Conservation (phyloP, 1,140 invertebrate species). For the Trypoxylus dichotomus region DNA sequence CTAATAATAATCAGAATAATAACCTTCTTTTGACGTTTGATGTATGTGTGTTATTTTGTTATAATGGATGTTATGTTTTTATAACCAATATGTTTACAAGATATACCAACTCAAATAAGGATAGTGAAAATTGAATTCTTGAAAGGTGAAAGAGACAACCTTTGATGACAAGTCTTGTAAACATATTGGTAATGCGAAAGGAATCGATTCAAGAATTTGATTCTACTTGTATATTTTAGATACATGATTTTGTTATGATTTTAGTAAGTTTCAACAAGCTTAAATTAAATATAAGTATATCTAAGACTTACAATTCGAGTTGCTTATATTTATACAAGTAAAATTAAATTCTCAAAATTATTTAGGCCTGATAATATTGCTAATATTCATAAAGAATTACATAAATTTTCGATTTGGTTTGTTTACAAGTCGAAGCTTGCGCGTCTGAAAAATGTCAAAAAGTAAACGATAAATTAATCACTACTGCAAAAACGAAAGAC, state of each 20-base stretch:
- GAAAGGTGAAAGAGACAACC: conserved; percentile 23
- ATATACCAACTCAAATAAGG: conserved; percentile 4
- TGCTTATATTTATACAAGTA: not conserved
- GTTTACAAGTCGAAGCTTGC: not conserved
- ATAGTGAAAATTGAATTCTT: not conserved
- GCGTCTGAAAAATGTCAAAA: not conserved
- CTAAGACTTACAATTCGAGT: not conserved
- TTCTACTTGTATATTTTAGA: not conserved
- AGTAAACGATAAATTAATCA: not conserved
- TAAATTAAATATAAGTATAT: not conserved
- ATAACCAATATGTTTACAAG: conserved; percentile 27
- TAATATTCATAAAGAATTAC: not conserved
- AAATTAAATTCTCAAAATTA: conserved; percentile 21
- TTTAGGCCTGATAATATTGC: conserved; percentile 25
- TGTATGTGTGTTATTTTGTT: not conserved
- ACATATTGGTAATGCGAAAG: not conserved
- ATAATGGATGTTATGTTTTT: conserved; percentile 7
- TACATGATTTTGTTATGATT: not conserved
- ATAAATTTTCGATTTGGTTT: not conserved
- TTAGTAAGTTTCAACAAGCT: not conserved
- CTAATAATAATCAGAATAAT: conserved; percentile 35
- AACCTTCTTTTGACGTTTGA: conserved; percentile 26
- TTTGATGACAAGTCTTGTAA: not conserved
- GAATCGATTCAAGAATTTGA: not conserved
- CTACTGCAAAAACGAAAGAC: not conserved